Conservation (phyloP, 1,140 invertebrate species). For the Leptoteleia sp. region DNA sequence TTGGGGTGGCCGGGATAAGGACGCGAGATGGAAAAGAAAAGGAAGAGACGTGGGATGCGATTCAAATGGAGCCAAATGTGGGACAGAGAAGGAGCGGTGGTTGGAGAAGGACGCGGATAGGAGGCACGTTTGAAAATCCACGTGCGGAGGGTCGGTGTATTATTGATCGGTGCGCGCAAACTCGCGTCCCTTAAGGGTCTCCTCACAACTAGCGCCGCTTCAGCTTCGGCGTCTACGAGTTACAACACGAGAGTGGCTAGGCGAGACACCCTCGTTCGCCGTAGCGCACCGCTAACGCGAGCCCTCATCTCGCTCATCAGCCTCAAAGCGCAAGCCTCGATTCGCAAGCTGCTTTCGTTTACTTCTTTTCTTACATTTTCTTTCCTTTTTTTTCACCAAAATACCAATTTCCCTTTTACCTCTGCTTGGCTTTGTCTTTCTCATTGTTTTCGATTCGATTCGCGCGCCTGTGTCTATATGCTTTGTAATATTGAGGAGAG, state of each 20-base stretch:
- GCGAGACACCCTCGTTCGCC: slow-evolving; percentile 41
- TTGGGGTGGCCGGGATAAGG: slow-evolving; percentile 35
- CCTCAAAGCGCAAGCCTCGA: slow-evolving; percentile 49
- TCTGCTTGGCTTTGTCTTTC: too few species aligned
- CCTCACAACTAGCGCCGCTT: slow-evolving; percentile 59
- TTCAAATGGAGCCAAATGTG: slow-evolving; percentile 26
- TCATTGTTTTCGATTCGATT: too few species aligned
- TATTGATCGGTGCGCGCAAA: slow-evolving; percentile 81
- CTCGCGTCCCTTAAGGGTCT: slow-evolving; percentile 74
- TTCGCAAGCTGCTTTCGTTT: too few species aligned
- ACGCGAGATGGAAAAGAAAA: slow-evolving; percentile 21
- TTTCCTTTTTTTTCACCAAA: neutral
- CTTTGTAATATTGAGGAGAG: too few species aligned
- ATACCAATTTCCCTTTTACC: too few species aligned
- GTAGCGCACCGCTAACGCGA: neutral
- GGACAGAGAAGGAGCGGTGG: slow-evolving; percentile 16
- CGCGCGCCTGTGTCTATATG: too few species aligned
- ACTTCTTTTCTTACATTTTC: too few species aligned
- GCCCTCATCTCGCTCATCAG: slow-evolving; percentile 23
- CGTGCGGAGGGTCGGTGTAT: slow-evolving; percentile 70
- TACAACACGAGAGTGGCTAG: slow-evolving; percentile 25
- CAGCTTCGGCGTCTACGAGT: slow-evolving; percentile 24
- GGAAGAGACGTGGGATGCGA: slow-evolving; percentile 41
- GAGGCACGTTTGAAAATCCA: slow-evolving; percentile 69
- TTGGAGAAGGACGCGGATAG: slow-evolving; percentile 55